phyloP scores from a whole-genome alignment of 2,797 vertebrate genomes.

The Pseudochirops cupreus region DNA sequence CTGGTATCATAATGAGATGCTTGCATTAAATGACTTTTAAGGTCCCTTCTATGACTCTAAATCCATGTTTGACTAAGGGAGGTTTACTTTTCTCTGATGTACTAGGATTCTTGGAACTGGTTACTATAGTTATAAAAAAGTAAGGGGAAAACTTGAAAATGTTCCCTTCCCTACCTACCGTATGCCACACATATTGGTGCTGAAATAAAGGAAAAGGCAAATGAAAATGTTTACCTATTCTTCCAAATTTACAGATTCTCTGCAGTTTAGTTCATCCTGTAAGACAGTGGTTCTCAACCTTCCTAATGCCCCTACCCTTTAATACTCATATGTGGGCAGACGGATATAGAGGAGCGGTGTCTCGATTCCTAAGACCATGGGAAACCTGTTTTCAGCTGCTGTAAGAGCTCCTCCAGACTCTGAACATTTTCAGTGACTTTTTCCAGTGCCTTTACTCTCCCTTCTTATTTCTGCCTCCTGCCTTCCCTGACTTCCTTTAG shows the following conservation, averaged over 20 bases:
- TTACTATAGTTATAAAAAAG: rapidly evolving
- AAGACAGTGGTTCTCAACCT: no score
- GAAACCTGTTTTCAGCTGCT: no score
- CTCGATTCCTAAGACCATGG: no score
- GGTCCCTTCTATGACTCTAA: neutral
- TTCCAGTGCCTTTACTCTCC: neutral
- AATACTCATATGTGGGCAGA: no score
- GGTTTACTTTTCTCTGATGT: neutral
- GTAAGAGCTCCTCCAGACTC: neutral
- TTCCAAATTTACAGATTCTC: neutral
- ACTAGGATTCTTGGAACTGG: neutral
- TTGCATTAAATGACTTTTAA: neutral
- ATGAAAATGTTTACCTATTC: neutral
- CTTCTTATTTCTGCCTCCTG: neutral
- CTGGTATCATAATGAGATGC: neutral
- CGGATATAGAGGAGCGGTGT: no score
- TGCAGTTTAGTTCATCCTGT: neutral
- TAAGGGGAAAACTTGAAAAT: neutral
- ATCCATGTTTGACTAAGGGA: neutral
- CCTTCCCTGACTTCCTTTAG: neutral
- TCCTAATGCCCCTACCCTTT: no score
- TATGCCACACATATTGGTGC: neutral
- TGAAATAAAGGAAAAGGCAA: neutral
- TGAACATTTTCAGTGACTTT: neutral
- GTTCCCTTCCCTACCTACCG: neutral